Evolutionary conservation across 2,113 vertebrate genomes (phyloP).

Genomic region (Corydoras sp.): DNA sequence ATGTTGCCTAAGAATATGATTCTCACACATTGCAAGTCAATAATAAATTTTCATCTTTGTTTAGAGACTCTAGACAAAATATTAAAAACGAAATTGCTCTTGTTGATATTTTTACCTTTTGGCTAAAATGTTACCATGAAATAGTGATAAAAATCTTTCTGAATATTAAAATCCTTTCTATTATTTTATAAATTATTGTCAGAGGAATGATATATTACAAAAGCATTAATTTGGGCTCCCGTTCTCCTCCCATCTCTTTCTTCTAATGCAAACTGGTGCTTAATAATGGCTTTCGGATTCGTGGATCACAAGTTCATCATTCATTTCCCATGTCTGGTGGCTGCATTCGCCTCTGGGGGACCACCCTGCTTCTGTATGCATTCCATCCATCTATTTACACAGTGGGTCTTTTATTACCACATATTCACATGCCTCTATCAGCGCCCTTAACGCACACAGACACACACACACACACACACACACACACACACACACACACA

Average conservation of each 20-base stretch:
- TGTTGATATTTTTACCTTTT: neutral
- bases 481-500: no score
- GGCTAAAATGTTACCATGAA: neutral
- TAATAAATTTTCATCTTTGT: no score
- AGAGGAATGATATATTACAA: conserved; percentile 35
- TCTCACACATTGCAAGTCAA: no score
- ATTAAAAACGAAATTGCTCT: no score
- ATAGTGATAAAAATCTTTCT: conserved; percentile 19
- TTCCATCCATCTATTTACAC: neutral
- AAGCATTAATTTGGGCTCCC: conserved; percentile 19
- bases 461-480: no score
- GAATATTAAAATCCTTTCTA: conserved; percentile 38
- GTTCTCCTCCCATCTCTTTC: conserved; percentile 19
- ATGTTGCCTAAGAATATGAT: no score
- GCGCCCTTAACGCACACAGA: no score
- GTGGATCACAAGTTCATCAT: conserved; percentile 44
- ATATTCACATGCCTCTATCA: neutral
- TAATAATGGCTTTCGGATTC: conserved; percentile 45
- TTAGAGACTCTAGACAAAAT: no score
- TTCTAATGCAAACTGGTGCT: conserved; percentile 16
- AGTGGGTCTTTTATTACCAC: neutral
- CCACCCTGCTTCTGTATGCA: neutral
- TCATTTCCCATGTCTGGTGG: conserved; percentile 27
- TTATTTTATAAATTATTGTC: conserved; percentile 45
- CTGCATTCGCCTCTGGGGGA: neutral